These are phyloP conservation scores for Hylyphantes graminicola DNA, from an alignment of 1,140 invertebrate genomes.

Conservation along the genomic window DNA sequence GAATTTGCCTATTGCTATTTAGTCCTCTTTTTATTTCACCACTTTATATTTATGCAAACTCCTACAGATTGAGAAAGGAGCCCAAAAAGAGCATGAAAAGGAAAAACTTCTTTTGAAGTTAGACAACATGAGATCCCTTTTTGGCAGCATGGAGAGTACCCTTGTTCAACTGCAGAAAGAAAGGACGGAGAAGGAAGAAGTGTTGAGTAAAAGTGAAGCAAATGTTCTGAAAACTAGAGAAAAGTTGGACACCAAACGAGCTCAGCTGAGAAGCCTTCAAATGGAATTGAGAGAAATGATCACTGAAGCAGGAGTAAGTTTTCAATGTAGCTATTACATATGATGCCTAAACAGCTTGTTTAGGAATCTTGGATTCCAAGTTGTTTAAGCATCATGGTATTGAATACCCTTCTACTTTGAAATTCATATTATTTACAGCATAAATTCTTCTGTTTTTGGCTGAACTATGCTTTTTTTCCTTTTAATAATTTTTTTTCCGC, in stretches of 20 bases:
- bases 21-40: no score
- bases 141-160: constrained; percentile 11
- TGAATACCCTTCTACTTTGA: background rate
- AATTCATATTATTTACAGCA: background rate
- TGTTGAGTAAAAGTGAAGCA: constrained; percentile 37
- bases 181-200: constrained; percentile 6
- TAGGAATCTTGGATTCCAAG: no score
- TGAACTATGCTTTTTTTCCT: no score
- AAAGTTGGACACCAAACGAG: constrained; percentile 32
- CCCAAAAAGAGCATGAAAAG: constrained; percentile 47
- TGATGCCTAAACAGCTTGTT: no score
- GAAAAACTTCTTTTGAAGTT: constrained; percentile 36
- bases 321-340: background rate
- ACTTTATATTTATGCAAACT: background rate
- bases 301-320: constrained; percentile 39
- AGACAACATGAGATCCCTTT: constrained; percentile 18
- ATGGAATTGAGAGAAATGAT: constrained; percentile 47
- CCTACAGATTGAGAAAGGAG: constrained; percentile 33
- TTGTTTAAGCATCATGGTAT: background rate
- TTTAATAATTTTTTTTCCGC: no score
- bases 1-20: no score
- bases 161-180: constrained; percentile 24
- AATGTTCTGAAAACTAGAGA: constrained; percentile 27
- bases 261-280: constrained; percentile 16
- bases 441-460: no score